Base-by-base conservation (phyloP, 2,113 vertebrate genomes). In the Epinephelus cyanopodus region DNA sequence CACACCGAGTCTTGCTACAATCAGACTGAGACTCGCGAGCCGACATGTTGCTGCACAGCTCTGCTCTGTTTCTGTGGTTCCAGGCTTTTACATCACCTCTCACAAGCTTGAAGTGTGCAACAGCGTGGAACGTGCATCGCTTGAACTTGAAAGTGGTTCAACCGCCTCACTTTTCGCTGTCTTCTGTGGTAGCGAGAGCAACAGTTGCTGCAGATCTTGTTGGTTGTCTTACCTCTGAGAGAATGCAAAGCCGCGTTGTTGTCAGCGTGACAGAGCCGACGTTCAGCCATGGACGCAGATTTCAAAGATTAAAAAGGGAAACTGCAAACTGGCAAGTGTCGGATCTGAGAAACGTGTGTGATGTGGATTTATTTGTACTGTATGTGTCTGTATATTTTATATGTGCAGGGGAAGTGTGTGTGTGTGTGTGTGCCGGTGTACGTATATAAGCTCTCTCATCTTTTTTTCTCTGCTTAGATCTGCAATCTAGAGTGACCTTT, bases 301-400 rank as follows among this genome's bases (percentile, higher is more conserved):
- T 71, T 81, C 61, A 85, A 74, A 84, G 73, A 80, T 69, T 81
- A 57, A 21, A 65, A 69, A 79, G 39, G 69, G 18, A 83, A 82
- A 81, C 29, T 69, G 39, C 58, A 74, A 66, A 47, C 78, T 67
- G 66, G n/a, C 39, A 54, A 47, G 56, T 27, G 50, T 70, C 67
- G 82, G 74, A 81, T 91, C 63, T 77, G 56, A 83, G 27, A 58
- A 63, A 67, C 74, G 29, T 64, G 18, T 63, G 52, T 52, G 33
- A 63, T 63, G 52, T 47, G 33, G 60, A 57, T 78, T 39, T 78
- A 39, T 79, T 79, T 82, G 66, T 25, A n/a, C 12, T 39, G 18
- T 45, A 42, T 66, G 25, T 19, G 12, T 19, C 33, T 69, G 13
- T 60, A 21, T 47, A 18, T 27, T 54, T 14, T 58, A 1, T 66